Evolutionary conservation across 2,888 invertebrate species (phyloP).

Genomic region (Caenorhabditis uteleia): DNA sequence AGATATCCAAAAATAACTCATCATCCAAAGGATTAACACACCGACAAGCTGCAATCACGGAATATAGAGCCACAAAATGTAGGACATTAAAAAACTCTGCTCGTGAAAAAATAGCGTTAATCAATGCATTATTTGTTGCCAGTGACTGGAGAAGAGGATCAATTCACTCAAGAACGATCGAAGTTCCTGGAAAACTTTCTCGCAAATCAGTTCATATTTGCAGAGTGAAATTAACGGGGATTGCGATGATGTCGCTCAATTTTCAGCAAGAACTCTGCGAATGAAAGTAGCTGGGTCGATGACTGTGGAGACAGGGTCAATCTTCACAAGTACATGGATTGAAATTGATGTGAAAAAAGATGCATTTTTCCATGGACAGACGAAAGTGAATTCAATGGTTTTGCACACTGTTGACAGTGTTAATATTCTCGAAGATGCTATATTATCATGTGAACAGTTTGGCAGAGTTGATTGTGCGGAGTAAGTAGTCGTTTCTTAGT

Average conservation of each 20-base stretch:
- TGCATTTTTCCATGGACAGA: slow-evolving; percentile 35
- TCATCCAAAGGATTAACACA: slow-evolving; percentile 34
- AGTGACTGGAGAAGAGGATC: slow-evolving; percentile 51
- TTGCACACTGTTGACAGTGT: slow-evolving; percentile 24
- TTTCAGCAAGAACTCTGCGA: slow-evolving; percentile 39
- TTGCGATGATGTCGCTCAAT: slow-evolving; percentile 54
- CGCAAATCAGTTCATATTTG: too few relatives aligned
- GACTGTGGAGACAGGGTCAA: slow-evolving; percentile 48
- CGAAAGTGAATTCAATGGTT: slow-evolving; percentile 2
- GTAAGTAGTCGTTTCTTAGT: slow-evolving; percentile 9
- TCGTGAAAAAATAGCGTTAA: slow-evolving; percentile 45
- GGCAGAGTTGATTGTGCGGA: slow-evolving; percentile 33
- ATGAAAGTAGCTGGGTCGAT: slow-evolving; percentile 35
- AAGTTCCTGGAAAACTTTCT: too few relatives aligned
- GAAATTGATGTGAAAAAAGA: slow-evolving; percentile 45
- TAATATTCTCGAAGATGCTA: slow-evolving; percentile 24
- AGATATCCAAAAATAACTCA: too few relatives aligned
- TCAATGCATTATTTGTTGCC: slow-evolving; percentile 50
- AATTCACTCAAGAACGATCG: slow-evolving; percentile 12
- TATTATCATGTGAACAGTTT: slow-evolving; percentile 37
- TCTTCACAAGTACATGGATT: slow-evolving; percentile 48
- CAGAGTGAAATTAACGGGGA: slow-evolving; percentile 39
- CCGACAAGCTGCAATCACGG: slow-evolving; percentile 42
- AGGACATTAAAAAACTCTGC: slow-evolving; percentile 43
- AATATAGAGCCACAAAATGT: slow-evolving; percentile 43